Base-by-base conservation (phyloP, 2,113 vertebrate genomes). In the Thunnus maccoyii region DNA sequence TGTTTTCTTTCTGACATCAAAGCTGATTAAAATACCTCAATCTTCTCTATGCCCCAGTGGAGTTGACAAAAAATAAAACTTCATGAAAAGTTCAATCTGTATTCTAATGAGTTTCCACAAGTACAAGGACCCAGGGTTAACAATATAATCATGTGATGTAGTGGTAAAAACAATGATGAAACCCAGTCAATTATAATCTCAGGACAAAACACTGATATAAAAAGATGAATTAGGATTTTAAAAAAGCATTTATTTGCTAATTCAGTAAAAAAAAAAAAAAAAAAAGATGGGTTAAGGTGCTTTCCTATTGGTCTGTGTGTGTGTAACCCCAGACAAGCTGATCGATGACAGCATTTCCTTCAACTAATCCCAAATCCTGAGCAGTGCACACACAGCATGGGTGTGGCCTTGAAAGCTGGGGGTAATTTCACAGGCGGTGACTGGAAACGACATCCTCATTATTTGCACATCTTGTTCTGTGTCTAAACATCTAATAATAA, bases 1-100 rank as follows among this genome's bases (percentile, higher is more conserved):
- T 71, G 41, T 79, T 88, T 84, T 87, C 73, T 50, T 57, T 88
- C 63, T 57, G 72, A 81, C 66, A 78, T 88, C 72, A 86, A 85
- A 84, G 75, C 69, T 63, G 51, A 81, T 85, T 75, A 71, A 86
- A 85, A 88, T 85, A 83, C 44, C 18, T 82, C 64, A 61, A 80
- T 80, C 44, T 75, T 58, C 36, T 22, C 10, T 51, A 14, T 3
- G 50, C 80, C 66, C 58, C 72, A 41, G 44, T 75, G 71, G 70
- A 90, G 48, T 18, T 16, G 4, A 76, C 36, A 20, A 20, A 61
- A 72, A 72, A 41, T 41, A 58, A 27, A 41, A 62, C 46, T 47
- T 50, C 7, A 22, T 41, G 7, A 71, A 36, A 67, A 76, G n/a
- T 71, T 71, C 27, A 76, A 41, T 66, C 41, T 51, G 32, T 55